A percentile compares a stretch with the other conserved stretches of the same genome.
Conservation (phyloP, 2,113 vertebrate species). For the Ginglymostoma cirratum region DNA sequence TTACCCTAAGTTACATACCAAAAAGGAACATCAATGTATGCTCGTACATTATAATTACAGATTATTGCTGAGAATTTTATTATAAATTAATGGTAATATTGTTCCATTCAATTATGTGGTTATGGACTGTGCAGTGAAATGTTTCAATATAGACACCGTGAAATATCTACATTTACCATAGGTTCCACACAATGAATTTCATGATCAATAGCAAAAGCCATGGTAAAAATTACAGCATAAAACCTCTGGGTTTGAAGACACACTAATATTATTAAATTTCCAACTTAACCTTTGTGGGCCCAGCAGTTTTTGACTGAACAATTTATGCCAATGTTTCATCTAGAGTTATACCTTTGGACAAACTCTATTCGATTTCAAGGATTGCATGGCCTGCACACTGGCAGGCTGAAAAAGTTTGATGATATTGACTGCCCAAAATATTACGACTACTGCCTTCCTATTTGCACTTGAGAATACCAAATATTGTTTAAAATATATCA, state of each 20-base stretch:
- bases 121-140: background rate
- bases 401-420: background rate
- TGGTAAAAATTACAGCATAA: background rate
- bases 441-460: background rate
- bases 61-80: background rate
- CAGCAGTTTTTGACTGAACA: background rate
- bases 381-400: background rate
- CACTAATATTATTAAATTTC: background rate
- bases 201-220: background rate
- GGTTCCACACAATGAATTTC: conserved; percentile 2
- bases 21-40: background rate
- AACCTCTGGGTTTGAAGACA: background rate
- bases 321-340: background rate
- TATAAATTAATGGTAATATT: background rate
- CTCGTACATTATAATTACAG: background rate
- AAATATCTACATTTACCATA: background rate
- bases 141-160: background rate
- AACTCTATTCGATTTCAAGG: background rate
- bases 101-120: background rate
- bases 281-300: background rate
- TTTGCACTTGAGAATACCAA: background rate
- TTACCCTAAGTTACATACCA: background rate
- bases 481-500: background rate
- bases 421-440: background rate
- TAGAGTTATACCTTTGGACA: background rate